Base-by-base conservation (phyloP, 1,140 invertebrate species). In the Cotesia typhae region DNA sequence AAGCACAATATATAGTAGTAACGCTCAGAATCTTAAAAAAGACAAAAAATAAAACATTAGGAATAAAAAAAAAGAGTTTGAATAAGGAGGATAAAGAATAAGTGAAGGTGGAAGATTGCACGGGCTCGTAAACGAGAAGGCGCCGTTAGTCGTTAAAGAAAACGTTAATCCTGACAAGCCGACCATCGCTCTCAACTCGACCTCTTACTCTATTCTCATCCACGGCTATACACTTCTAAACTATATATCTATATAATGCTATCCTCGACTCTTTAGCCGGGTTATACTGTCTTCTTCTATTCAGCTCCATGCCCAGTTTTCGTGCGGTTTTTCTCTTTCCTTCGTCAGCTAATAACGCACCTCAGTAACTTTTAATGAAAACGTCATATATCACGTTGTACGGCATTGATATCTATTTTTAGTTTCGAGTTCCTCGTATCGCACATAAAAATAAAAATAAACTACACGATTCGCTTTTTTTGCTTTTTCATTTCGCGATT, bases 351-450 rank as follows among this genome's bases (percentile, higher is more conserved):
- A 78, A 79, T 79, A 77, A 78, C 76, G 75, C 72, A 55, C 66
- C 47, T 68, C 74, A 63, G 73, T 76, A 80, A 82, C 76, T 82
- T 82, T 81, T 82, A 80, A 80, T 81, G 79, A 80, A 82, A 81
- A 80, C 70, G 77, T 81, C 76, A 75, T 77, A 78, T 77, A 78
- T 79, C 76, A 78, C 61, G 14, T 60, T 53, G 67, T 17, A 55
- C 14, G 61, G 72, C 78, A 81, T 81, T 81, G 81, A 81, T 80
- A 81, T 78, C 77, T 74, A 70, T 77, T 55, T 52, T 5, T 41
- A 17, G 61, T 70, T 57, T 52, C 38, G 67, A 47, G 10, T 47
- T 47, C 51, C 52, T 63, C 64, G 17, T 17, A 6, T 4, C 20
- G 20, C 5, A 59, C 4, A 20, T 9, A 55, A n/a, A 55, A 55